phyloP scores from a whole-genome alignment of 2,888 invertebrate species.

The Campoplex nolae region DNA sequence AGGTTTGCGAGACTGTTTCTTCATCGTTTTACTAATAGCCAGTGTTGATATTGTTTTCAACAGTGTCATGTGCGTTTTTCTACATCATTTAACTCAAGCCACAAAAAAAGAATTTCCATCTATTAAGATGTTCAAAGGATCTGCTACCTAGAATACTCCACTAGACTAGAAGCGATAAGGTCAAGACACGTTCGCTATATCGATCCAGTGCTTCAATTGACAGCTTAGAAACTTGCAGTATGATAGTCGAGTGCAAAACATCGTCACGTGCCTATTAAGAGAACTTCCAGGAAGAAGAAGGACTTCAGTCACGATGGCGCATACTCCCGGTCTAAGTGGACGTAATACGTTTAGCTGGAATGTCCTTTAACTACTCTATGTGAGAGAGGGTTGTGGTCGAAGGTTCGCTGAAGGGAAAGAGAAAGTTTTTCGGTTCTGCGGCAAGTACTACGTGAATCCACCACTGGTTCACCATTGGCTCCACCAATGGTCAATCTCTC shows the following conservation, averaged over 20 bases:
- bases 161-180: conserved; percentile 29
- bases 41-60: not conserved
- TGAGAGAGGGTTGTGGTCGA: conserved; percentile 42
- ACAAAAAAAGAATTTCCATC: not conserved
- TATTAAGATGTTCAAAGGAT: not conserved
- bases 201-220: conserved; percentile 38
- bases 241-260: conserved; percentile 2
- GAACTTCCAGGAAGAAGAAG: conserved; percentile 42
- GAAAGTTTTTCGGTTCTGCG: conserved; percentile 47
- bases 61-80: not conserved
- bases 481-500: conserved; percentile 12
- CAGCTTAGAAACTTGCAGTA: conserved; percentile 32
- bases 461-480: not conserved
- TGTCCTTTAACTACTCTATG: conserved; percentile 76
- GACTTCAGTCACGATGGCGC: conserved; percentile 68
- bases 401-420: conserved; percentile 37
- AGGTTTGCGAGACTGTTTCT: conserved; percentile 3
- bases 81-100: not conserved
- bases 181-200: conserved; percentile 30
- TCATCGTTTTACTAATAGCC: conserved; percentile 5
- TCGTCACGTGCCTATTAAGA: conserved; percentile 76
- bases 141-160: not conserved
- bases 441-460: conserved; percentile 42
- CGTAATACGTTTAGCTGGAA: conserved; percentile 81
- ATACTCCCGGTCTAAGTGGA: conserved; percentile 82